These are phyloP conservation scores for Brachylomia viminalis DNA, from an alignment of 2,888 invertebrate genomes.

Conservation along the genomic window DNA sequence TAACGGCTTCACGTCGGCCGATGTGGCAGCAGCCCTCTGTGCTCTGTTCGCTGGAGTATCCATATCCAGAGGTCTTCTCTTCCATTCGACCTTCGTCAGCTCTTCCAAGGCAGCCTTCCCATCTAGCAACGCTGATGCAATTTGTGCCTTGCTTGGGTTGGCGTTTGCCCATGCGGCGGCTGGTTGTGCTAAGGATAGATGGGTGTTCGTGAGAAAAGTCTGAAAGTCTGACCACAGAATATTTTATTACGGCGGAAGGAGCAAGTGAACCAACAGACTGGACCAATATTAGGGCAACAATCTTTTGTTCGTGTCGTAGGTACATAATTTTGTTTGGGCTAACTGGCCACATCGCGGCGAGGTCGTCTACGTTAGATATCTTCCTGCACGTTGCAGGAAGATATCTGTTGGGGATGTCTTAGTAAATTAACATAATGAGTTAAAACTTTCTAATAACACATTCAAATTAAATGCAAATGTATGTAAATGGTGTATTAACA, in stretches of 20 bases:
- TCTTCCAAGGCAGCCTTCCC: slow-evolving; percentile 91
- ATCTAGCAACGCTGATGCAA: slow-evolving; percentile 87
- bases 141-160: slow-evolving; percentile 79
- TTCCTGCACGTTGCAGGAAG: neutral
- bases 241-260: too few species aligned
- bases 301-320: too few species aligned
- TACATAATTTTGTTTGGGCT: too few species aligned
- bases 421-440: neutral
- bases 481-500: neutral
- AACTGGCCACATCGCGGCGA: too few species aligned
- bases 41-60: slow-evolving; percentile 93
- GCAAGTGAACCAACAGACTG: too few species aligned
- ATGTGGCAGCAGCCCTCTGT: slow-evolving; percentile 92
- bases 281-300: too few species aligned
- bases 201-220: neutral
- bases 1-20: slow-evolving; percentile 90
- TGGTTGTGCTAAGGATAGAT: slow-evolving; percentile 70
- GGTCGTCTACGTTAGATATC: too few species aligned
- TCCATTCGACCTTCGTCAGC: slow-evolving; percentile 89
- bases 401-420: neutral
- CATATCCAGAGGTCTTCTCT: slow-evolving; percentile 82
- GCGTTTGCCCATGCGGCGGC: slow-evolving; percentile 73
- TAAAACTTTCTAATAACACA: neutral
- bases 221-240: too few species aligned
- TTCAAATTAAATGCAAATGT: neutral